Evolutionary conservation across 1,140 invertebrate species (phyloP), one percentile per base, ranked within the genome.

Genomic region (Lepidurus packardi): DNA sequence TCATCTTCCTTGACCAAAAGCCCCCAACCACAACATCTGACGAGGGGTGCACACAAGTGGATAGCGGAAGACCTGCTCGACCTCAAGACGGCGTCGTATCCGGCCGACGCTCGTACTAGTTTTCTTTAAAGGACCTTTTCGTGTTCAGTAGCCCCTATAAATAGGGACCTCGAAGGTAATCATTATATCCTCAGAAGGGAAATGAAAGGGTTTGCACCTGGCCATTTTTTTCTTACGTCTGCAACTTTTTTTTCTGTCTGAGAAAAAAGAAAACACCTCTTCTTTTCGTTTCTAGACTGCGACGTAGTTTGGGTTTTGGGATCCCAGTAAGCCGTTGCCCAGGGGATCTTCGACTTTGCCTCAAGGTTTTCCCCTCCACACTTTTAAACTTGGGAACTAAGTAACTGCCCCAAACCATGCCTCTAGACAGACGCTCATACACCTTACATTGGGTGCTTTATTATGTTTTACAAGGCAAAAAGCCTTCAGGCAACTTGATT

Each of bases 61-160:
- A 65, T n/a, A 65, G 53, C 53, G 53, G 53, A 65, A 65, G 53
- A 65, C 53, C 53, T 65, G 16, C 53, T 65, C 53, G 53, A 65
- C 53, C 53, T 65, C 53, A 65, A 13, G 53, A 65, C 16, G 53
- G 53, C 53, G 53, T 65, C 53, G 53, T 65, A 11, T 65, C 53
- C 53, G 53, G 53, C 53, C 53, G 53, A 65, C 53, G 53, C 53
- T 65, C 21, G 53, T 65, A 65, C 53, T 21, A 65, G 21, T 65
- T 65, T 65, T 65, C 34, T 34, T 34, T 34, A 34, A 34, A 34
- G 4, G 34, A 34, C 34, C 34, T 65, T 65, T 21, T 65, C 13
- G 53, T 65, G 16, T 65, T 65, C 9, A 65, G 21, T n/a, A 65
- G 21, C 45, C 45, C 45, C 45, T 47, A 10, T 11, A 10, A 11